phyloP scores from a whole-genome alignment of 2,888 invertebrate genomes.

The Erebia epiphron region DNA sequence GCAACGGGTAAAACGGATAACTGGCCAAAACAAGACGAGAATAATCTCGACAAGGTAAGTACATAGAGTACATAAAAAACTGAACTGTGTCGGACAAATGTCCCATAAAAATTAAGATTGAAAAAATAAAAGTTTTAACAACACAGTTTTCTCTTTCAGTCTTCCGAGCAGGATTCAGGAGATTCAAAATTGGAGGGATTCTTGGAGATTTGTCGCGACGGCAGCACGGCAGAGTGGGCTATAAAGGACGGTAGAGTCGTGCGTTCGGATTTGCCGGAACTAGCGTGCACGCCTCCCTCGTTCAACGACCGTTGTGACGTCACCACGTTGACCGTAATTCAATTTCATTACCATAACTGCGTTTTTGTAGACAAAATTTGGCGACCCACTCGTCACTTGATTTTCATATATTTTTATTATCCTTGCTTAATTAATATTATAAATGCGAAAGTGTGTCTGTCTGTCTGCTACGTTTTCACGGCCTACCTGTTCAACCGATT shows the following conservation, averaged over 20 bases:
- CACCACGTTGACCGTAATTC: slow-evolving; percentile 59
- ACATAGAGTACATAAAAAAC: not conserved
- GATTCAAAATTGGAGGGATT: slow-evolving; percentile 63
- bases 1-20: slow-evolving; percentile 80
- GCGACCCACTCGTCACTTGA: too few species aligned
- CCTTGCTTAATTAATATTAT: too few species aligned
- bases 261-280: slow-evolving; percentile 80
- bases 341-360: not conserved
- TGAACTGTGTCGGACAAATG: too few species aligned
- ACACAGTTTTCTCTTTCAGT: slow-evolving; percentile 47
- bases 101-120: not conserved
- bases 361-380: not conserved
- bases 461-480: too few species aligned
- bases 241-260: slow-evolving; percentile 78
- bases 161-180: slow-evolving; percentile 51
- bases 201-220: slow-evolving; percentile 84
- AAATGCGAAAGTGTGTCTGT: too few species aligned
- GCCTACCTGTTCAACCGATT: too few species aligned
- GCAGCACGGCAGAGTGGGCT: slow-evolving; percentile 84
- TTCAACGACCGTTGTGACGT: slow-evolving; percentile 52
- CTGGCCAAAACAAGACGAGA: slow-evolving; percentile 75
- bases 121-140: not conserved
- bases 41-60: slow-evolving; percentile 65
- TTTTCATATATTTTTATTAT: too few species aligned
- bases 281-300: slow-evolving; percentile 86